Base-by-base conservation (phyloP, 1,140 invertebrate species). In the Lepidurus couesii region DNA sequence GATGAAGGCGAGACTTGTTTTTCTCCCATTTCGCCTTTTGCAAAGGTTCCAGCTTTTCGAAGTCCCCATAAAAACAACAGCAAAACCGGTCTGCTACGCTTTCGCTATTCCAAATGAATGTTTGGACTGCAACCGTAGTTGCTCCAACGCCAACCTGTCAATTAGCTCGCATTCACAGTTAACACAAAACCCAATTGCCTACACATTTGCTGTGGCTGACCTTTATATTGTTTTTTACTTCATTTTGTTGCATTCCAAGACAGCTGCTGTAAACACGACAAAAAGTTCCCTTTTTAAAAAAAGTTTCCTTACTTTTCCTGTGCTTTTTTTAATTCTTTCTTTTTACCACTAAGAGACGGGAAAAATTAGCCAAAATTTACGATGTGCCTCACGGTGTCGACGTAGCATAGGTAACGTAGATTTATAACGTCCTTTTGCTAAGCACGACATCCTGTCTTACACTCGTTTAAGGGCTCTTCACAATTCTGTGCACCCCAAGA, bases 21-120 rank as follows among this genome's bases (percentile, higher is more conserved):
- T 65, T 65, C 53, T 65, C 53, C 53, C 53, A 16, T 65, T 65
- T 65, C 53, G 53, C 53, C 53, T 65, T 65, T 65, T 65, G n/a
- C 34, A 4, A 34, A 65, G 53, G 16, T 65, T n/a, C 21, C 16
- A 65, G 53, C 53, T 21, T 21, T 21, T 34, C 34, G 3, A 65
- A 65, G 21, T 65, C 16, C 53, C 21, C 8, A 13, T 7, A 65
- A 16, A 13, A 13, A 13, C 21, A 7, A 65, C 53, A 65, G 4
- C 4, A 65, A 47, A 65, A 21, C 53, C 53, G 53, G 53, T 65
- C 53, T 65, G 9, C n/a, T 21, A 7, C 4, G n/a, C 53, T 65
- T 65, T 21, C 53, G 21, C 8, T 11, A 65, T 65, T 21, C 13
- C 10, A 21, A 21, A 21, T 65, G 53, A 65, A 65, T 65, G 53